Evolutionary conservation across 92 coral and sea anemone species (phyloP).

Genomic region (Anthopleura xanthogrammica): DNA sequence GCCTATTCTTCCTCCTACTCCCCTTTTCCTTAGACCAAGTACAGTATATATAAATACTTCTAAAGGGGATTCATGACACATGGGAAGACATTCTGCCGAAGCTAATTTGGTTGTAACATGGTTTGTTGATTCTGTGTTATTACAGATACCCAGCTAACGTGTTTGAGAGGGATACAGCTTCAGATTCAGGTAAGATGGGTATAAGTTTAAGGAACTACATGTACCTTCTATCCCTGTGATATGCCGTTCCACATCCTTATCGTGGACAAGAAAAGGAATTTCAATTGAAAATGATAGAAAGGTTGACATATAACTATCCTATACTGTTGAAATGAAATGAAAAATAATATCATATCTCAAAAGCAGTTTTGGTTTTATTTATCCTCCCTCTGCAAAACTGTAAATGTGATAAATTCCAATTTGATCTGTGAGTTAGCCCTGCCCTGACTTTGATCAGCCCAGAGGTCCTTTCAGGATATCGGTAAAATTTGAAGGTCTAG

Average conservation of each 20-base stretch:
- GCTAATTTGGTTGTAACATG: too few species aligned
- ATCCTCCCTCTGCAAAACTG: too few species aligned
- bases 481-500: background rate
- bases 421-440: background rate
- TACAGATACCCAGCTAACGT: constrained; percentile 93
- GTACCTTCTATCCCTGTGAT: constrained; percentile 24
- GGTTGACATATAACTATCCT: background rate
- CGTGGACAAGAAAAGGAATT: background rate
- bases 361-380: background rate
- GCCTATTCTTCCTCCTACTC: too few species aligned
- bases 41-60: too few species aligned
- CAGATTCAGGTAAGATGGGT: constrained; percentile 88
- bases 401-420: background rate
- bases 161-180: constrained; percentile 85
- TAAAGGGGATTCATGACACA: too few species aligned
- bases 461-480: background rate
- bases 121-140: too few species aligned
- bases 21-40: too few species aligned
- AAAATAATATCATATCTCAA: too few species aligned
- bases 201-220: constrained; percentile 38
- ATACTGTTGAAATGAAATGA: background rate
- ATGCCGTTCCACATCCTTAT: background rate
- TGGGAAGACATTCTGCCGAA: too few species aligned
- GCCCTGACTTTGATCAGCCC: background rate
- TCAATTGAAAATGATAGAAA: background rate